Evolutionary conservation across 2,113 vertebrate species (phyloP).

Genomic region (Triplophysa rosa): DNA sequence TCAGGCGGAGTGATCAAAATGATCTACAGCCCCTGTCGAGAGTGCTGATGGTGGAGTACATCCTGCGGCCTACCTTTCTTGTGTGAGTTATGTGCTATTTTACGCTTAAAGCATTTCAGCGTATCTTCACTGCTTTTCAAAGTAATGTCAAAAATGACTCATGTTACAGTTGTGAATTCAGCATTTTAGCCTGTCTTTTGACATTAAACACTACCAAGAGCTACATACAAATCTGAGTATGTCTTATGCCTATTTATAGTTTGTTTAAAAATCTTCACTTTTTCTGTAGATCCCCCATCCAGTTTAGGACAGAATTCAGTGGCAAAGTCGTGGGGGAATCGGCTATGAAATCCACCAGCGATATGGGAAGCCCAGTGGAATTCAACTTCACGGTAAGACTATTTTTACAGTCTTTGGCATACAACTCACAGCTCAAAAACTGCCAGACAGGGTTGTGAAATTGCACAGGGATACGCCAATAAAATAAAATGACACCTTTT

Average conservation of each 20-base stretch:
- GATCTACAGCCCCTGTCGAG: conserved; percentile 71
- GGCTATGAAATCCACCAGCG: conserved; percentile 76
- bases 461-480: too few relatives aligned
- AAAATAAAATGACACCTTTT: too few relatives aligned
- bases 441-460: too few relatives aligned
- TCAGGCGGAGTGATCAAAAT: conserved; percentile 83
- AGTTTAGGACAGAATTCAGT: conserved; percentile 73
- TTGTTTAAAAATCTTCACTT: neutral
- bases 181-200: neutral
- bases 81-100: conserved; percentile 67
- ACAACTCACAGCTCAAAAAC: too few relatives aligned
- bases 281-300: neutral
- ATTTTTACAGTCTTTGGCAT: neutral
- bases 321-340: conserved; percentile 85
- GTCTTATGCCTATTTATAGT: neutral
- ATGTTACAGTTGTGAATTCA: conserved; percentile 4
- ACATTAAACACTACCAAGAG: neutral
- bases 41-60: conserved; percentile 79
- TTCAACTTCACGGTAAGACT: conserved; percentile 74
- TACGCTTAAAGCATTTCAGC: conserved; percentile 14
- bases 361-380: conserved; percentile 82
- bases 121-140: conserved; percentile 1
- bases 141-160: conserved; percentile 23
- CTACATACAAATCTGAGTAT: neutral
- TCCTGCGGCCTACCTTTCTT: conserved; percentile 72